A percentile compares a stretch with the other conserved stretches of the same genome.
Evolutionary conservation across 2,113 vertebrate genomes (phyloP).

Genomic region (Catharus bicknelli): DNA sequence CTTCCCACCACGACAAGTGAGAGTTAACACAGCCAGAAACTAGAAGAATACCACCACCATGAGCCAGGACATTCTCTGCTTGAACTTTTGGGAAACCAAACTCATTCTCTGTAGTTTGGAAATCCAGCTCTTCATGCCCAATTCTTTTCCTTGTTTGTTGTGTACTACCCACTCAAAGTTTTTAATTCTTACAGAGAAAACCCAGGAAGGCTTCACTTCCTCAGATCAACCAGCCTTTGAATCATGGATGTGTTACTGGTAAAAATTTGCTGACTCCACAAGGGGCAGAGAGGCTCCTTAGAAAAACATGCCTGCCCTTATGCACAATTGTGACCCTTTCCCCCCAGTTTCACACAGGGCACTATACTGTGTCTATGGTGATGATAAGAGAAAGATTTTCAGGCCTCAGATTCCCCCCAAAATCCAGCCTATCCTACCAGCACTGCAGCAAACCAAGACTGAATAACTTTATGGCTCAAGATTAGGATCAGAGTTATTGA

Average conservation of each 20-base stretch:
- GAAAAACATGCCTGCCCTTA: not conserved
- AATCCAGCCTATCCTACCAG: not conserved
- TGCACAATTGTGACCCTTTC: not conserved
- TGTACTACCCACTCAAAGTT: not conserved
- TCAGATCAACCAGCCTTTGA: not conserved
- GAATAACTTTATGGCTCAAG: not conserved
- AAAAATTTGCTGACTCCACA: not conserved
- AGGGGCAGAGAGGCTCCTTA: not conserved
- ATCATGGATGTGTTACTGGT: not conserved
- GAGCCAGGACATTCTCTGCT: not conserved
- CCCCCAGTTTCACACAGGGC: accelerated
- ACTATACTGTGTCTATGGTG: not conserved
- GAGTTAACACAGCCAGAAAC: not conserved
- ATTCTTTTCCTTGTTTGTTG: not conserved
- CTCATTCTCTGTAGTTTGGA: not conserved
- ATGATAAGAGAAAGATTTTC: not conserved
- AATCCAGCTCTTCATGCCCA: not conserved
- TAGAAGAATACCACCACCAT: not conserved
- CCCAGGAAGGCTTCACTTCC: not conserved
- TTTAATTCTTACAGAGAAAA: not conserved
- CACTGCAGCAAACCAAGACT: not conserved
- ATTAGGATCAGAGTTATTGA: not conserved
- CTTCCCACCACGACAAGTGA: not conserved
- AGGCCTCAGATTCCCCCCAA: not conserved
- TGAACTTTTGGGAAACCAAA: not conserved